Evolutionary conservation across 2,797 vertebrate species (phyloP).

Genomic region (Galagoides demidoff): DNA sequence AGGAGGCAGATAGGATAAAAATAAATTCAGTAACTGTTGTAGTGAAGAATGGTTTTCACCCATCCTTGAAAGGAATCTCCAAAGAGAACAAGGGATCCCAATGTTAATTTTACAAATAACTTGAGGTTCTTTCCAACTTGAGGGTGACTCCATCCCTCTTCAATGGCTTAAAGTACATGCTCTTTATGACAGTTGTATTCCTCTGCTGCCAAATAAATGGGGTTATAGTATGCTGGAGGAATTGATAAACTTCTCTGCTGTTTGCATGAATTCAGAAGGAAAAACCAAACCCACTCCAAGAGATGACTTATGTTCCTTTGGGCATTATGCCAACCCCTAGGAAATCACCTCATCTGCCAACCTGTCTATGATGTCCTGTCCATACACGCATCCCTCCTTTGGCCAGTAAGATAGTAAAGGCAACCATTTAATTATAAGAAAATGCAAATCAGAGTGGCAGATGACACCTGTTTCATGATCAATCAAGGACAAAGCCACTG

Average conservation of each 20-base stretch:
- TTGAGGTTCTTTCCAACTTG: neutral
- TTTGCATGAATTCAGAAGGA: neutral
- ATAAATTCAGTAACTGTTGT: rapidly evolving
- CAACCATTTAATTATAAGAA: neutral
- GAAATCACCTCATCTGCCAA: neutral
- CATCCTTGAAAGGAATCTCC: neutral
- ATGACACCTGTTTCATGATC: neutral
- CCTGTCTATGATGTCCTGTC: neutral
- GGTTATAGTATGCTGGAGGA: neutral
- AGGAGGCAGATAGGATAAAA: neutral
- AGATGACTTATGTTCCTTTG: neutral
- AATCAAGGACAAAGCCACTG: neutral
- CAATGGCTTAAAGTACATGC: neutral
- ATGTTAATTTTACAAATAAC: neutral
- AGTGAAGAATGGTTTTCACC: neutral
- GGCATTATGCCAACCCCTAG: neutral
- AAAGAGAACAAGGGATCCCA: neutral
- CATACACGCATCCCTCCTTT: neutral
- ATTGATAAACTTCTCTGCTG: slow-evolving; percentile 1
- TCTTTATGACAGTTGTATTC: neutral
- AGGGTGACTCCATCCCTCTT: neutral
- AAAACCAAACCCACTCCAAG: neutral
- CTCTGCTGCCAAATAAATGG: neutral
- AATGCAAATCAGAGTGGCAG: neutral
- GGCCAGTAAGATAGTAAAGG: neutral